These are phyloP conservation scores for Labrus mixtus DNA, from an alignment of 2,113 vertebrate species.

Conservation along the genomic window DNA sequence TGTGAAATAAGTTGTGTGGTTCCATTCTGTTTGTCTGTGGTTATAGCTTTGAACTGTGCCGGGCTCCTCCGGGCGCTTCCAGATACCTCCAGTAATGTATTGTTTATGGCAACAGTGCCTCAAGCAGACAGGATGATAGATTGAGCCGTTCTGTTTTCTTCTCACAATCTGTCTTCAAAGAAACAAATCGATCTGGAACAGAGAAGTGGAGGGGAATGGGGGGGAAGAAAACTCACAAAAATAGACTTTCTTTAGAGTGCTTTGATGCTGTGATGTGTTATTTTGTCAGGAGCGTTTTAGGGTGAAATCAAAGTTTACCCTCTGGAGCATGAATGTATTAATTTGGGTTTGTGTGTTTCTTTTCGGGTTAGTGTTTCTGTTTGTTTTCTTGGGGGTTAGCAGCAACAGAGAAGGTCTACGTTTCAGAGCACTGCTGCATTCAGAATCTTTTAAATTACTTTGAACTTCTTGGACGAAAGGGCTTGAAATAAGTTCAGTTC, in stretches of 20 bases:
- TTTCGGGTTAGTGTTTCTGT: background rate
- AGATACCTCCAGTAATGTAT: slow-evolving; percentile 68
- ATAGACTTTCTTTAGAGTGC: slow-evolving; percentile 68
- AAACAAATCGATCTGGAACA: slow-evolving; percentile 74
- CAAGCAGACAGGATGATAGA: slow-evolving; percentile 73
- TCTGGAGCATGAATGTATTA: slow-evolving; percentile 48
- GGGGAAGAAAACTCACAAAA: slow-evolving; percentile 31
- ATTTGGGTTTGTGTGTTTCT: background rate
- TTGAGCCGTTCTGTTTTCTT: slow-evolving; percentile 69
- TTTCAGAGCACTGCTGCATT: slow-evolving; percentile 25
- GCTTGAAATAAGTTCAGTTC: no score
- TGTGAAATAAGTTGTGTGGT: slow-evolving; percentile 52
- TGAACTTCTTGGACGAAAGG: no score
- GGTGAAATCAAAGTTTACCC: slow-evolving; percentile 62
- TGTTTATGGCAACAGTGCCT: slow-evolving; percentile 68
- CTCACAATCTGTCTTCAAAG: slow-evolving; percentile 74
- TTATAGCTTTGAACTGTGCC: slow-evolving; percentile 62
- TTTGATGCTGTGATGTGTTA: slow-evolving; percentile 69
- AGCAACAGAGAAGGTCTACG: slow-evolving; percentile 17
- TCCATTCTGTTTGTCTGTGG: slow-evolving; percentile 70
- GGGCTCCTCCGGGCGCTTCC: slow-evolving; percentile 54
- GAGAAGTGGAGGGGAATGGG: slow-evolving; percentile 40
- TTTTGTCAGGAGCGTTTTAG: slow-evolving; percentile 55
- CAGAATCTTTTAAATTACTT: background rate
- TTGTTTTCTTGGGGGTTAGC: background rate